Evolutionary conservation across 2,797 vertebrate species (phyloP).

Genomic region (Spea hammondii): DNA sequence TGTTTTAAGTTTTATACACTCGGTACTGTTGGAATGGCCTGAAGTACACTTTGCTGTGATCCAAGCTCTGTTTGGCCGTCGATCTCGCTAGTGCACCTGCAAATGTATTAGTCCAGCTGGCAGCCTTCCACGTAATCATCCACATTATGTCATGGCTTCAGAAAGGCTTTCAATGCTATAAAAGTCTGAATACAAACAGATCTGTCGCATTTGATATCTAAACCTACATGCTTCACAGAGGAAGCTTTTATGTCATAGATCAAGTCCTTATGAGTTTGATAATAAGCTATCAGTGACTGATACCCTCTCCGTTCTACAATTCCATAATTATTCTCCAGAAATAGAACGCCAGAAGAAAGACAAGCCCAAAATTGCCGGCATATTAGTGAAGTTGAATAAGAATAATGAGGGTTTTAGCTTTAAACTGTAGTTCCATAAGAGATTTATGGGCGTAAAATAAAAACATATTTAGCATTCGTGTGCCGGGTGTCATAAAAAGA

Average conservation of each 20-base stretch:
- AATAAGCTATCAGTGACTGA: conserved; percentile 38
- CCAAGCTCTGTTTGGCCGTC: conserved; percentile 42
- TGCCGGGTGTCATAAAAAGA: background rate
- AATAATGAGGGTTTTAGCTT: background rate
- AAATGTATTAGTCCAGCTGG: conserved; percentile 45
- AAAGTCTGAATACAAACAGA: conserved; percentile 40
- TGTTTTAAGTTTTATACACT: conserved; percentile 33
- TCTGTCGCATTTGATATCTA: conserved; percentile 26
- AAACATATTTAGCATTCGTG: conserved; percentile 20
- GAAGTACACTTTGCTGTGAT: conserved; percentile 26
- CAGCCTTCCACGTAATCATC: conserved; percentile 47
- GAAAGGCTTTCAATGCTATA: conserved; percentile 41
- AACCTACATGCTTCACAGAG: conserved; percentile 11
- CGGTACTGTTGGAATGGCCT: conserved; percentile 45
- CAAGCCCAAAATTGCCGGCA: background rate
- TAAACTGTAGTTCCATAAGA: background rate
- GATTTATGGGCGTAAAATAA: conserved; percentile 12
- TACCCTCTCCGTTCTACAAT: conserved; percentile 23
- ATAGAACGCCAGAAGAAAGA: background rate
- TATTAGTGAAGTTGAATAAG: background rate
- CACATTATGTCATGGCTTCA: conserved; percentile 46
- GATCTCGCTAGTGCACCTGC: conserved; percentile 36
- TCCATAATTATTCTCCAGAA: conserved; percentile 10
- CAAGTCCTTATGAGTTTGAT: conserved; percentile 38
- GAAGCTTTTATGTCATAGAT: conserved; percentile 42